Evolutionary conservation across 2,113 vertebrate species (phyloP), one percentile per base, ranked within the genome.

Genomic region (Salvelinus fontinalis): DNA sequence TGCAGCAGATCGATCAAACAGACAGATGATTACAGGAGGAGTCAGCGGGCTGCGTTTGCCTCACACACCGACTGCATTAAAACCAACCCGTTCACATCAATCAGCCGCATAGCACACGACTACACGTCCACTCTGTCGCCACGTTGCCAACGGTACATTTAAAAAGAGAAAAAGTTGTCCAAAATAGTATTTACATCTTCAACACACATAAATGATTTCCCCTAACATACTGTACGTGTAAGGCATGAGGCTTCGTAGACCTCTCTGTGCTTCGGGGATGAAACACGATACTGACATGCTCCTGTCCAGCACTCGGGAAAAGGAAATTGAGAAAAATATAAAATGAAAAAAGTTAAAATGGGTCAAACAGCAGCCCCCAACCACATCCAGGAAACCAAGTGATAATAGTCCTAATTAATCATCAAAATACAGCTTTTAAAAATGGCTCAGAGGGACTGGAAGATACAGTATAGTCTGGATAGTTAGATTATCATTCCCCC

Each of bases 161-260:
- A 69, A 82, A 82, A 51, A 73, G 39, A 60, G 60, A 67, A 77
- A 73, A 82, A 79, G n/a, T 79, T 67, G 27, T 64, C 44, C 71
- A 59, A 22, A 44, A 88, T 79, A 83, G 82, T 91, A 91, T 92
- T 90, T 92, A 92, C 90, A 92, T 89, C 85, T 85, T 91, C 73
- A 82, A 87, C 84, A 87, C 84, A 87, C 85, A n/a, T n/a, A 91
- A 92, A 91, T 92, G 87, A 90, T 80, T 87, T 44, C 84, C 86
- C 86, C 86, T 83, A 87, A 84, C 83, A 86, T 86, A 85, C 76
- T 82, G 80, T 81, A 73, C 81, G 78, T 87, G 81, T 90, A 88
- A 92, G 85, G 89, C 88, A 89, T 88, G 80, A 79, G 64, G 44
- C 22, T 11, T 13, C 5, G 8, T 70, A 80, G 70, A 72, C 22